Evolutionary conservation across 1,140 invertebrate species (phyloP).

Genomic region (Drosophila albomicans): DNA sequence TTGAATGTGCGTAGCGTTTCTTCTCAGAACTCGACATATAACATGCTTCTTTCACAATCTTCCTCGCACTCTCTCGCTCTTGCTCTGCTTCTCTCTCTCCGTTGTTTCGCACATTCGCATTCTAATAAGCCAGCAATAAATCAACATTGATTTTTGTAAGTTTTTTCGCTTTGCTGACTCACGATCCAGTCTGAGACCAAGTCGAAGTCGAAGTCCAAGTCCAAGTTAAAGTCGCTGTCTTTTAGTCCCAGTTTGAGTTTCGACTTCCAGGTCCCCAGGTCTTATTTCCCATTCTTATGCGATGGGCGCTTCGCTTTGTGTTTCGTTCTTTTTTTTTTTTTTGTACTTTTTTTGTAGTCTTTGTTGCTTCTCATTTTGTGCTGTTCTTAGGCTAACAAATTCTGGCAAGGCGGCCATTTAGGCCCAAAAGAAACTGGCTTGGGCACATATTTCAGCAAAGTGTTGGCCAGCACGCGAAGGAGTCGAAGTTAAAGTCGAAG

Average conservation of each 20-base stretch:
- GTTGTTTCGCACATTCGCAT: constrained; percentile 53
- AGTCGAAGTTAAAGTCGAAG: constrained; percentile 35
- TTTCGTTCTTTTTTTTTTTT: background rate
- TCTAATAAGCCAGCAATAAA: constrained; percentile 81
- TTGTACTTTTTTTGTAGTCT: constrained; percentile 38
- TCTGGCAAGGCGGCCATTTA: constrained; percentile 68
- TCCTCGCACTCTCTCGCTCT: constrained; percentile 12
- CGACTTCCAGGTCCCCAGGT: constrained; percentile 29
- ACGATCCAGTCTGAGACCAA: constrained; percentile 67
- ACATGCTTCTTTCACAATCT: constrained; percentile 16
- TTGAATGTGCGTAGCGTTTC: constrained; percentile 16
- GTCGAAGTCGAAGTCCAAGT: background rate
- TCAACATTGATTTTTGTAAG: constrained; percentile 72
- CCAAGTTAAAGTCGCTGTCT: constrained; percentile 4
- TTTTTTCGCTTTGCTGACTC: constrained; percentile 75
- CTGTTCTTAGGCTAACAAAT: constrained; percentile 73
- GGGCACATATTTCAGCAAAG: constrained; percentile 78
- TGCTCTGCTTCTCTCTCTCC: constrained; percentile 5
- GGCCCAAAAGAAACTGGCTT: constrained; percentile 68
- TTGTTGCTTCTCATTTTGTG: constrained; percentile 20
- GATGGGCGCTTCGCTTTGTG: constrained; percentile 74
- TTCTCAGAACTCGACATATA: constrained; percentile 46
- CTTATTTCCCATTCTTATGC: constrained; percentile 40
- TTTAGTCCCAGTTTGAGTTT: constrained; percentile 40
- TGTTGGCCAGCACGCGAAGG: constrained; percentile 74